These are phyloP conservation scores for Propithecus coquereli DNA, from an alignment of 2,113 vertebrate species.

Conservation along the genomic window DNA sequence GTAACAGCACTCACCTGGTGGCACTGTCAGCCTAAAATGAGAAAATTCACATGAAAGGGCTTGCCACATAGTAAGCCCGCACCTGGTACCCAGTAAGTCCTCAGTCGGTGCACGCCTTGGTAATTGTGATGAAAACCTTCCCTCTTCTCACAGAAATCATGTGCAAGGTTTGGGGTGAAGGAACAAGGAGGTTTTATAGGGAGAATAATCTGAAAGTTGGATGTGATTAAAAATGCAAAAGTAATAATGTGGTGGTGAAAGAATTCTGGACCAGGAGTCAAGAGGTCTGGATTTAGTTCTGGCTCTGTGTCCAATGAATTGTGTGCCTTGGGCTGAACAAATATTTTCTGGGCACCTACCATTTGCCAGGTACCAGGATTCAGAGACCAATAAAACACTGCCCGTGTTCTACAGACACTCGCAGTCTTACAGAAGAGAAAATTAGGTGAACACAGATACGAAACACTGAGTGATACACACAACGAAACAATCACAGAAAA, in stretches of 20 bases:
- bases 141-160: not conserved
- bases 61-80: not conserved
- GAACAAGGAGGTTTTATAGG: not conserved
- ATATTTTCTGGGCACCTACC: slow-evolving; percentile 2
- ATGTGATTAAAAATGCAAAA: slow-evolving; percentile 52
- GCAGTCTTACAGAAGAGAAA: not conserved
- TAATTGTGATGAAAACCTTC: not conserved
- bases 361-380: not conserved
- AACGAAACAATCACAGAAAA: not conserved
- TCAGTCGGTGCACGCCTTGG: not conserved
- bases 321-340: not conserved
- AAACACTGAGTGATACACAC: not conserved
- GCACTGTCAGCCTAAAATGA: not conserved
- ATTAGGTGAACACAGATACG: not conserved
- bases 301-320: not conserved
- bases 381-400: not conserved
- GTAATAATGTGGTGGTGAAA: slow-evolving; percentile 49
- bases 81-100: not conserved
- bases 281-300: slow-evolving; percentile 30
- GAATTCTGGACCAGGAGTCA: slow-evolving; percentile 10
- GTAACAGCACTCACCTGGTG: no score
- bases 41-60: not conserved
- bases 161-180: not conserved
- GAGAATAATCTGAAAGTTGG: slow-evolving; percentile 42
- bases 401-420: not conserved